These are phyloP conservation scores for Petroica traversi DNA, from an alignment of 2,113 vertebrate species.

Conservation along the genomic window DNA sequence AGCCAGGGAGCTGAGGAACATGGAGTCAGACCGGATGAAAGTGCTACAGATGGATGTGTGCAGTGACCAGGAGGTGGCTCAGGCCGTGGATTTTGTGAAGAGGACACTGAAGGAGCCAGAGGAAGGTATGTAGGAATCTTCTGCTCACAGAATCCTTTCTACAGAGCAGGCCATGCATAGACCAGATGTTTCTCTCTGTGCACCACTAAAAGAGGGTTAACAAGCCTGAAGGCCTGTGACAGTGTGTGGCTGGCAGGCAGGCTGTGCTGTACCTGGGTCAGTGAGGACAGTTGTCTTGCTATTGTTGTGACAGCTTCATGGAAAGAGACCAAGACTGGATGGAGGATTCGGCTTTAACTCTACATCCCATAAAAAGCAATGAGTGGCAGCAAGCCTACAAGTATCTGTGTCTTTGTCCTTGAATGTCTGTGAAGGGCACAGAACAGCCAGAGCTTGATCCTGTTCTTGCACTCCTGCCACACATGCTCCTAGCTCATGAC, in stretches of 20 bases:
- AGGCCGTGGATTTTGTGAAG: conserved; percentile 74
- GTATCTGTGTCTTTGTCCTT: background rate
- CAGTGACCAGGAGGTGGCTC: conserved; percentile 81
- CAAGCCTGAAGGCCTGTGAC: background rate
- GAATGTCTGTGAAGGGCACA: background rate
- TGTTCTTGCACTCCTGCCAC: background rate
- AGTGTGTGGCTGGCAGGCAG: background rate
- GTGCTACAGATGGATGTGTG: conserved; percentile 88
- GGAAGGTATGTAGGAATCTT: conserved; percentile 65
- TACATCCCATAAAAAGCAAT: background rate
- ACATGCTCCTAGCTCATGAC: background rate
- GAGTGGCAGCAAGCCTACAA: background rate
- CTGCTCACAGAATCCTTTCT: background rate
- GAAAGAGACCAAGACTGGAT: background rate
- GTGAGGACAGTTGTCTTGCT: background rate
- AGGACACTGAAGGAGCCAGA: conserved; percentile 72
- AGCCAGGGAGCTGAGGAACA: conserved; percentile 72
- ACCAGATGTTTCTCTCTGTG: background rate
- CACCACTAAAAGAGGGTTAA: background rate
- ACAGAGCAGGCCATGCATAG: background rate
- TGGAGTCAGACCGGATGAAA: conserved; percentile 80
- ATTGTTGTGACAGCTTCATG: background rate
- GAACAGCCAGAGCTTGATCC: background rate
- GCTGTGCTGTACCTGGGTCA: background rate
- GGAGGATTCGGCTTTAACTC: background rate